Evolutionary conservation across 1,140 invertebrate genomes (phyloP).

Genomic region (Telenomus remus): DNA sequence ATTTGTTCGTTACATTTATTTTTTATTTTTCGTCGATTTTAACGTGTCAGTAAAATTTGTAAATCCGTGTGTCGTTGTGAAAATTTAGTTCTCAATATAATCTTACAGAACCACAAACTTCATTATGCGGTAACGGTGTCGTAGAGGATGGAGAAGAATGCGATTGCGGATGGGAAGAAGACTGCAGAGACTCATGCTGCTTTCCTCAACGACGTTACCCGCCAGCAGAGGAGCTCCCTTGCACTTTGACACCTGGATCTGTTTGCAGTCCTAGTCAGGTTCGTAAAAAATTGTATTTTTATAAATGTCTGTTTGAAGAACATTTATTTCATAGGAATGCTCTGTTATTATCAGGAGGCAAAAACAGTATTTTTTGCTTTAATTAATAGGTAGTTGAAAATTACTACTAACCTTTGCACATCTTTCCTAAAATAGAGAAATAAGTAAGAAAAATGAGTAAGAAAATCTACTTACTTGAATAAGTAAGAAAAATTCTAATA

Average conservation of each 20-base stretch:
- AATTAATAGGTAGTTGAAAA: no score
- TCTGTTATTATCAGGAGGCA: neutral
- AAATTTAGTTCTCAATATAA: constrained; percentile 55
- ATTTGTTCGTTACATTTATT: neutral
- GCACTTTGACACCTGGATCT: constrained; percentile 85
- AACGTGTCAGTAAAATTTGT: constrained; percentile 46
- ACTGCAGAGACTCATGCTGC: constrained; percentile 95
- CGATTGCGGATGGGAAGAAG: constrained; percentile 98
- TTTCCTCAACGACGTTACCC: constrained; percentile 90
- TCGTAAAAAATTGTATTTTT: constrained; percentile 34
- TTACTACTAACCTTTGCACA: no score
- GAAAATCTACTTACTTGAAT: no score
- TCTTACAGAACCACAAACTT: constrained; percentile 86
- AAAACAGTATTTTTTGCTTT: neutral
- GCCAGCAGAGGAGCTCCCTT: constrained; percentile 84
- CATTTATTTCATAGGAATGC: neutral
- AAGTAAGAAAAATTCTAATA: constrained; percentile 27
- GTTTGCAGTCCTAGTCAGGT: constrained; percentile 90
- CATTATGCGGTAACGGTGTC: constrained; percentile 97
- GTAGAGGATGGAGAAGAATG: constrained; percentile 97
- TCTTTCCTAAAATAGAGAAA: no score
- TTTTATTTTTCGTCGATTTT: constrained; percentile 12
- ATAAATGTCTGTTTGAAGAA: neutral
- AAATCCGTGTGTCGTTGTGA: constrained; percentile 48
- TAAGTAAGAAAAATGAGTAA: no score